Base-by-base conservation (phyloP, 53 echinoderm and acorn worm genomes). In the Crossaster papposus region DNA sequence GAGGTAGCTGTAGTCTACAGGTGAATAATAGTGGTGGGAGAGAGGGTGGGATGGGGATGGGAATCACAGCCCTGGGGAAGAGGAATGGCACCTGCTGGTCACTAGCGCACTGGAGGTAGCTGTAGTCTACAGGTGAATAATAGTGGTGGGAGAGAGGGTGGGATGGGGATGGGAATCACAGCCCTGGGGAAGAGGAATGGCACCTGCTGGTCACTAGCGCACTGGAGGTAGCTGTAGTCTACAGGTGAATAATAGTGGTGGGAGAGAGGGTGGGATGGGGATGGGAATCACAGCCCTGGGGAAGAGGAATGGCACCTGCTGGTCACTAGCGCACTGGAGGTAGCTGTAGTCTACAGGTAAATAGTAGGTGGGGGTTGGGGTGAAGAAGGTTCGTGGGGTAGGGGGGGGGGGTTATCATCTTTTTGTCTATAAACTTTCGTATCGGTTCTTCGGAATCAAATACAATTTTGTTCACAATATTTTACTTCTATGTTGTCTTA, bases 341-440 rank as follows among this genome's bases (percentile, higher is more conserved):
- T 94, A 76, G 92, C 94, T 65, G 93, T 95, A 79, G 95, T 97
- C 0, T 95, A 97, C 87, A 91, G 95, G 97, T 95, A 81, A 5
- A 30, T 26, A 68, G 33, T 14, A 29, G 2, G 64, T 13, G 64
- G 53, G 53, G 13, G 13, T 52, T 10, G 53, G 7, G 7, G 13
- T n/a, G n/a, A n/a, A n/a, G n/a, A n/a, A n/a, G n/a, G n/a, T n/a
- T n/a, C n/a, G n/a, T n/a, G n/a, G n/a, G n/a, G n/a, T n/a, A n/a
- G n/a, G n/a, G n/a, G n/a, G n/a, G n/a, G n/a, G n/a, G n/a, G n/a
- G n/a, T n/a, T n/a, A n/a, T n/a, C n/a, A n/a, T n/a, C n/a, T n/a
- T n/a, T n/a, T n/a, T n/a, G n/a, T n/a, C n/a, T n/a, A n/a, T n/a
- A n/a, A n/a, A n/a, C n/a, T n/a, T n/a, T n/a, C n/a, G n/a, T n/a